Percentiles rank a stretch among this genome's conserved stretches.
These are phyloP conservation scores for Helicoverpa assulta DNA, from an alignment of 2,888 invertebrate species.

Conservation along the genomic window DNA sequence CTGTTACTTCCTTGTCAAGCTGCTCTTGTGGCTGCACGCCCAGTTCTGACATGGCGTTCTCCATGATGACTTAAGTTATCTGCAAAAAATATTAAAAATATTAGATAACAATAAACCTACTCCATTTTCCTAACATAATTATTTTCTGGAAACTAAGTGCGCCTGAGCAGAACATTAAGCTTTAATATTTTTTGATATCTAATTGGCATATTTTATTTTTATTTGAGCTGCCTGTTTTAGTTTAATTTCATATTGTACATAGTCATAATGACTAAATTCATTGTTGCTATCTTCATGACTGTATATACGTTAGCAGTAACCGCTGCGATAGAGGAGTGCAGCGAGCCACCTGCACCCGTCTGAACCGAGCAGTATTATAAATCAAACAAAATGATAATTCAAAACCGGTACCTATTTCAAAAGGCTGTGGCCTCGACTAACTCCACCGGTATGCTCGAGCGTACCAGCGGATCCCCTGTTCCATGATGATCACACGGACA, in stretches of 20 bases:
- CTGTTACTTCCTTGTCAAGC: slow-evolving; percentile 51
- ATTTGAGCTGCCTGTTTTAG: background rate
- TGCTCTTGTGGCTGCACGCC: slow-evolving; percentile 53
- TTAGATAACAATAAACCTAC: background rate
- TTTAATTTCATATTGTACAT: slow-evolving; percentile 1
- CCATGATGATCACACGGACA: slow-evolving; percentile 78
- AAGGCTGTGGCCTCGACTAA: slow-evolving; percentile 85
- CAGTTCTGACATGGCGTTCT: slow-evolving; percentile 58
- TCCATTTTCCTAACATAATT: background rate
- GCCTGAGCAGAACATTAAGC: background rate
- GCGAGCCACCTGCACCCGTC: slow-evolving; percentile 75
- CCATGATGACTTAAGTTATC: slow-evolving; percentile 71
- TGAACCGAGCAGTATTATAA: slow-evolving; percentile 79
- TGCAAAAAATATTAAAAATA: slow-evolving; percentile 65
- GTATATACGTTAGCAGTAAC: slow-evolving; percentile 49
- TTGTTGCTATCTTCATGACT: slow-evolving; percentile 41
- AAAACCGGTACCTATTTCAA: slow-evolving; percentile 90
- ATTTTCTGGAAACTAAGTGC: background rate
- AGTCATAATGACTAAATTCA: slow-evolving; percentile 22
- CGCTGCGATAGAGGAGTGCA: slow-evolving; percentile 65
- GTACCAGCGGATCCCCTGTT: slow-evolving; percentile 81
- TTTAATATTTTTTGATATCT: background rate
- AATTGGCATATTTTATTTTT: no score
- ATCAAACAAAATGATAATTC: slow-evolving; percentile 89
- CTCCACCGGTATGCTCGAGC: slow-evolving; percentile 81